Base-by-base conservation (phyloP, 2,797 vertebrate genomes). In the Crypturellus tataupa region DNA sequence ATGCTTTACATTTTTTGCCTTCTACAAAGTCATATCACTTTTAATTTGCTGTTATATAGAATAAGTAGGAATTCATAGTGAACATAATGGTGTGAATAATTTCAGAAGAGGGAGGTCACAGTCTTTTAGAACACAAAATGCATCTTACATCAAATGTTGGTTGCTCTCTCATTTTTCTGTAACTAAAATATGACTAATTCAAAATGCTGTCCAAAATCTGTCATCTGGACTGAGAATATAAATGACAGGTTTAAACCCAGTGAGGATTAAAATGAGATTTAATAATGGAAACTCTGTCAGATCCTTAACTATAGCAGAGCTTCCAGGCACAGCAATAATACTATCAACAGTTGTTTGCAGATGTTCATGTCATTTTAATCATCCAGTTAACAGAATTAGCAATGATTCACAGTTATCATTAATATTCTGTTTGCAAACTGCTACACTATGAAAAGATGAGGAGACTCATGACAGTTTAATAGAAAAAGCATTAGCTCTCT, bases 311-410 rank as follows among this genome's bases (percentile, higher is more conserved):
- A 73, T 29, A 80, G 44, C 63, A 77, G 49, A 85, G 80, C 76
- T 97, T 94, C 84, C 79, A 91, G 89, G 70, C 93, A 94, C 70
- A 92, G 47, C 70, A 92, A 68, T 68, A 90, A 79, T 64, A 81
- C 42, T 62, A 89, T 87, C 92, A 97, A 95, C 90, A 94, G 91
- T 89, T 92, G 84, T 96, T 96, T 96, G 87, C 93, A 95, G 93
- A 96, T 93, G 91, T 91, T 96, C 88, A 86, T 95, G 85, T 71
- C 82, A 94, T 93, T 96, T 96, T 95, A 96, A 96, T 96, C 91
- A 95, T 93, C 75, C 93, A 89, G 80, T 95, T 96, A 96, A 93
- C 78, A 93, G 85, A 91, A 96, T 92, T 96, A 96, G 80, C 82
- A 91, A 82, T 82, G 92, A 96, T 94, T 68, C 86, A 69, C 58